Percentiles rank a stretch among this genome's conserved stretches.
phyloP scores from a whole-genome alignment of 1,140 invertebrate species.

The Papilio aristodemus region DNA sequence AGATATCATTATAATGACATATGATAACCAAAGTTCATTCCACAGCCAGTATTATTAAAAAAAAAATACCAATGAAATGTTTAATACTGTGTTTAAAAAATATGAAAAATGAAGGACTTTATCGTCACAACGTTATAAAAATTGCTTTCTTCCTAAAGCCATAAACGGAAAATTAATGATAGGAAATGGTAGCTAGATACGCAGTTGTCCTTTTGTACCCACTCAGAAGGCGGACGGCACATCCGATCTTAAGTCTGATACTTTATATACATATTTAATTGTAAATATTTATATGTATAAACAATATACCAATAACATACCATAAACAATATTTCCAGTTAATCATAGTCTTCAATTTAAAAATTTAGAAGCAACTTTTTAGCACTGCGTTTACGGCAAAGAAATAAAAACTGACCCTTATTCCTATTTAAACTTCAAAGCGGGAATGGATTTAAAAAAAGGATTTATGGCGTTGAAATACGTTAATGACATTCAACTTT shows the following conservation, averaged over 20 bases:
- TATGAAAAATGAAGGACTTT: too few species aligned
- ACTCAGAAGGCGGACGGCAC: not conserved
- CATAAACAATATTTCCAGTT: too few species aligned
- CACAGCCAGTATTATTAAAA: too few species aligned
- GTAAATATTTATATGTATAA: too few species aligned
- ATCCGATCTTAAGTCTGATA: not conserved
- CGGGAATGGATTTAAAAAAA: not conserved
- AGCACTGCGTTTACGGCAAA: not conserved
- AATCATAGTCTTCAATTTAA: too few species aligned
- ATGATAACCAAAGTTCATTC: too few species aligned
- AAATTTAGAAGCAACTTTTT: too few species aligned
- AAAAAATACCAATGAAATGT: too few species aligned
- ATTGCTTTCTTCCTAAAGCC: constrained; percentile 7
- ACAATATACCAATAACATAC: too few species aligned
- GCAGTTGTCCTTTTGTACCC: constrained; percentile 2
- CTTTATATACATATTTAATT: constrained; percentile 13
- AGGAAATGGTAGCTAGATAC: constrained; percentile 12
- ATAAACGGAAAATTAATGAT: constrained; percentile 24
- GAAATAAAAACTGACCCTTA: not conserved
- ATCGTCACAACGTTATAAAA: not conserved
- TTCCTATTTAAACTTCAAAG: not conserved
- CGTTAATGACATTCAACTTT: not conserved
- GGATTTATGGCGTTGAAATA: not conserved
- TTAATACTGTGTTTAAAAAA: too few species aligned
- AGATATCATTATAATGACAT: too few species aligned